These are phyloP conservation scores for Troglohyphantes excavatus DNA, from an alignment of 2,888 invertebrate species.

Conservation along the genomic window DNA sequence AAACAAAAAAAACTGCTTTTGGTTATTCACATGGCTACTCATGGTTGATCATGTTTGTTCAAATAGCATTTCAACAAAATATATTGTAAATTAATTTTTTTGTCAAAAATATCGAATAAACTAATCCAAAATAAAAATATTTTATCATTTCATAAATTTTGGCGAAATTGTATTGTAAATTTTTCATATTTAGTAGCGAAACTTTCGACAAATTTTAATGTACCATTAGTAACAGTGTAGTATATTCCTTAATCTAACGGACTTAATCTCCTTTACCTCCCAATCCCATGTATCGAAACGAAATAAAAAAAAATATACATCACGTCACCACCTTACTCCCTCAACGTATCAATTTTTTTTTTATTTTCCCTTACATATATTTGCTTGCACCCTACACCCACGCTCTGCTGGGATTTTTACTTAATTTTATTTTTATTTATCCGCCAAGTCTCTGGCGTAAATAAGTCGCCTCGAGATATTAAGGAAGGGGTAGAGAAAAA, in stretches of 20 bases:
- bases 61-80: too few species aligned
- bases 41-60: too few species aligned
- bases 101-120: too few species aligned
- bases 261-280: slow-evolving; percentile 7
- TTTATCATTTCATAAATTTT: too few species aligned
- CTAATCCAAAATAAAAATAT: too few species aligned
- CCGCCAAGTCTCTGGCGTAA: slow-evolving; percentile 50
- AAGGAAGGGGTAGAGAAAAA: slow-evolving; percentile 8
- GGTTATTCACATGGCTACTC: too few species aligned
- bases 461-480: slow-evolving; percentile 71
- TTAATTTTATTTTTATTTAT: slow-evolving; percentile 53
- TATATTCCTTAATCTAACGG: not conserved
- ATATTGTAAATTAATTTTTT: too few species aligned
- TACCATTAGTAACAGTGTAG: too few species aligned
- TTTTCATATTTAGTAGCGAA: too few species aligned
- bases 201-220: too few species aligned
- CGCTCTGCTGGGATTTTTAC: slow-evolving; percentile 38
- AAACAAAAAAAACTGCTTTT: too few species aligned
- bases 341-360: not conserved
- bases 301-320: not conserved
- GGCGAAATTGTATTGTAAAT: too few species aligned
- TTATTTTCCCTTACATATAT: slow-evolving; percentile 16
- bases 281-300: not conserved
- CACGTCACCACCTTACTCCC: slow-evolving; percentile 13
- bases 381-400: slow-evolving; percentile 47